Base-by-base conservation (phyloP, 2,113 vertebrate genomes). In the Sakesphorus luctuosus region DNA sequence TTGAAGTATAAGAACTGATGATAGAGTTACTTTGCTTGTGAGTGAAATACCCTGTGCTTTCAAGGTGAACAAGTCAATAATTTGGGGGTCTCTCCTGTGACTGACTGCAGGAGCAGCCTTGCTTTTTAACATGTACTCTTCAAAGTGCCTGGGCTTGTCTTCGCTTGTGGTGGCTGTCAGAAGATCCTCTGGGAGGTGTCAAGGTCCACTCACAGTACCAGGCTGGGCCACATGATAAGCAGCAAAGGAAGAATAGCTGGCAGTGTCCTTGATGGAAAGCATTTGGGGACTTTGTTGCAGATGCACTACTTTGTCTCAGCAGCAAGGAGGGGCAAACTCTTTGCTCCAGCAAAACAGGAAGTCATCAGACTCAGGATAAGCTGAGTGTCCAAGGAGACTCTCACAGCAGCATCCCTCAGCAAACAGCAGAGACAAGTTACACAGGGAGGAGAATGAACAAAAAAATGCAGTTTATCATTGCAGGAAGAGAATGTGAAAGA, bases 401-500 rank as follows among this genome's bases (percentile, higher is more conserved):
- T 73, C 29, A 52, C 35, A 12, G 3, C 26, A 68, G 56, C 28
- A 82, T 95, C 47, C 25, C 44, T 81, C 71, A 56, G 35, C 66
- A 87, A 87, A 84, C 52, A 82, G 15, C 49, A 75, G 58, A 86
- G 35, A 46, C 29, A 71, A 89, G 40, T 84, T 69, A 78, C 46
- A 72, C 7, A 40, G 19, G 43, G 50, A 86, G 8, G 10, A 43
- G 8, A 80, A 53, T 59, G 84, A 95, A 78, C 44, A 78, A 71
- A 85, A 66, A 89, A 81, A 13, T 5, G 15, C 1, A 3, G 50
- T 67, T 84, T 84, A 23, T 93, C 56, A 52, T 67, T 61, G 46
- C 33, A 61, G 61, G 36, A 74, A 38, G 18, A 87, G 47, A 84
- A 87, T 40, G 43, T 81, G 94, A 75, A 88, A 93, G 14, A 84